Percentiles rank a stretch among this genome's conserved stretches.
These are phyloP conservation scores for Volucella zonaria DNA, from an alignment of 2,888 invertebrate genomes.

Conservation along the genomic window DNA sequence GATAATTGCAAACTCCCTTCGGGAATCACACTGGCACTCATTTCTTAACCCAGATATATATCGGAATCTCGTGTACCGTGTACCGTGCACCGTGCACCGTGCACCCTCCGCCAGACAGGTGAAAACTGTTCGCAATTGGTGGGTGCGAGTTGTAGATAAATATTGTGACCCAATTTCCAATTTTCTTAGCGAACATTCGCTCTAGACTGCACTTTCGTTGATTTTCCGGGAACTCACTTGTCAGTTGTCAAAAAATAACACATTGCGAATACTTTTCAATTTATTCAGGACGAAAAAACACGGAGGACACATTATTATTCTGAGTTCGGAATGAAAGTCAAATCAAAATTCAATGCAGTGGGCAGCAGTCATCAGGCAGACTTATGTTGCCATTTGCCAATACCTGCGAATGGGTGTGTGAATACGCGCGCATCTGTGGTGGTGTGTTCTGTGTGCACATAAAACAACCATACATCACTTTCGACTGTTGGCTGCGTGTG, in stretches of 20 bases:
- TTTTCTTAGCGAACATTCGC: conserved; percentile 75
- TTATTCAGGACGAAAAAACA: conserved; percentile 49
- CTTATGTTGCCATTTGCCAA: conserved; percentile 74
- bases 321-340: conserved; percentile 61
- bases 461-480: conserved; percentile 78
- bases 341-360: conserved; percentile 69
- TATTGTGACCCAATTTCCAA: conserved; percentile 76
- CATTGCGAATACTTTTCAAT: conserved; percentile 50
- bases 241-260: conserved; percentile 57
- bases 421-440: conserved; percentile 75
- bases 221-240: conserved; percentile 73
- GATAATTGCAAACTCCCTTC: conserved; percentile 37
- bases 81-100: conserved; percentile 44
- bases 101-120: conserved; percentile 74
- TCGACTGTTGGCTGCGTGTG: conserved; percentile 78
- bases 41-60: conserved; percentile 55
- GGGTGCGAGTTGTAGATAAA: conserved; percentile 72
- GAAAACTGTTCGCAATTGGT: conserved; percentile 76
- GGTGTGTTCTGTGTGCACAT: conserved; percentile 71
- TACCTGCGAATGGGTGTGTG: conserved; percentile 72
- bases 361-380: conserved; percentile 67
- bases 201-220: conserved; percentile 65
- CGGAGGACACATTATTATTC: conserved; percentile 60
- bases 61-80: conserved; percentile 50
- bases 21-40: conserved; percentile 39